Percentiles rank a stretch among this genome's conserved stretches.
These are phyloP conservation scores for Oophaga pumilio DNA, from an alignment of 2,113 vertebrate species.

Conservation along the genomic window DNA sequence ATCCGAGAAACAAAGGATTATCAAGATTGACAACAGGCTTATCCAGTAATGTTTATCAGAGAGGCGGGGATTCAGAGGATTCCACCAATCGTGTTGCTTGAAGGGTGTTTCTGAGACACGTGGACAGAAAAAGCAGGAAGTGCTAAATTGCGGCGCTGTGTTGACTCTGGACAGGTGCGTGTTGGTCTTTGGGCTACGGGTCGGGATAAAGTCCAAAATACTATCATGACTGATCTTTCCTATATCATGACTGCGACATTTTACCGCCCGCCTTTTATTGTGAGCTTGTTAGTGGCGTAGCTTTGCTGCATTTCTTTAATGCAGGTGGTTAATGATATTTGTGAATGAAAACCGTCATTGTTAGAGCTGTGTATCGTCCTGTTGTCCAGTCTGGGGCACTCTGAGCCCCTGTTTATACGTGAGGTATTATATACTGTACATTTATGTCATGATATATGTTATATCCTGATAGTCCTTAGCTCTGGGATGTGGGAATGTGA, in stretches of 20 bases:
- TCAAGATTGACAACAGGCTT: neutral
- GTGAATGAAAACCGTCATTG: neutral
- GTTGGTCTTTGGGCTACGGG: neutral
- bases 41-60: neutral
- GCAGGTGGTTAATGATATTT: neutral
- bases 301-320: neutral
- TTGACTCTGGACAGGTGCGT: slow-evolving; percentile 14
- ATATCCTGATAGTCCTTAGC: neutral
- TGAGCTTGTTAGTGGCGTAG: neutral
- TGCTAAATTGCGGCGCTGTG: neutral
- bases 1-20: neutral
- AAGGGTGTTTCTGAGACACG: slow-evolving; percentile 49
- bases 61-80: too few species aligned
- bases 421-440: neutral
- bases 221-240: too few species aligned
- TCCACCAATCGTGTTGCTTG: neutral
- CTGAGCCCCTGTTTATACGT: neutral
- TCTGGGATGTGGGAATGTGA: neutral
- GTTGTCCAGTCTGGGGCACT: too few species aligned
- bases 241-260: neutral
- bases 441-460: neutral
- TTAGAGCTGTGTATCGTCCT: neutral
- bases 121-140: slow-evolving; percentile 44
- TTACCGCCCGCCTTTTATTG: neutral
- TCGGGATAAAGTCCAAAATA: slow-evolving; percentile 3